Conservation (phyloP, 1,140 invertebrate species). For the Ruditapes philippinarum region DNA sequence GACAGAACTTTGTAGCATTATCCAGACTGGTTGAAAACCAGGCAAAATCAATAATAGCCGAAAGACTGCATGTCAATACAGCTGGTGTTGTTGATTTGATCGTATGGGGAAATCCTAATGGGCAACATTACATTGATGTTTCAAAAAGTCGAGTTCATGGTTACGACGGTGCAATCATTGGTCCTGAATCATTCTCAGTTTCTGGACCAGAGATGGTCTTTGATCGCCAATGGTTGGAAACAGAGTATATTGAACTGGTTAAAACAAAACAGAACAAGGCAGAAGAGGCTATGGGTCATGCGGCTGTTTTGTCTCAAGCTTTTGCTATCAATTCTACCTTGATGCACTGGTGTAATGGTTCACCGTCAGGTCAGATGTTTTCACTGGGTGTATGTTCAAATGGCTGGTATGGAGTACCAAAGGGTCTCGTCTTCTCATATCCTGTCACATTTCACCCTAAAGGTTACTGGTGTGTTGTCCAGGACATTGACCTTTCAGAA, state of each 20-base stretch:
- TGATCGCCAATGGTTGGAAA: constrained; percentile 84
- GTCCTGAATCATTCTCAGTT: constrained; percentile 83
- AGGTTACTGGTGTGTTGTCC: constrained; percentile 83
- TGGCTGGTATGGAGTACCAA: constrained; percentile 85
- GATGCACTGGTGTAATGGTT: constrained; percentile 83
- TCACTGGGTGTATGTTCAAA: constrained; percentile 83
- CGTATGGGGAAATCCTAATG: constrained; percentile 85
- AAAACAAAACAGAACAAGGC: constrained; percentile 65
- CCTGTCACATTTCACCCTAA: constrained; percentile 83
- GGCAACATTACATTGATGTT: constrained; percentile 80
- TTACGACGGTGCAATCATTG: constrained; percentile 85
- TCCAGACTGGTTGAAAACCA: constrained; percentile 83
- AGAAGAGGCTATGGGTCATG: constrained; percentile 72
- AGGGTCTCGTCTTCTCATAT: constrained; percentile 83
- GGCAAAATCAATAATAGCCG: constrained; percentile 83
- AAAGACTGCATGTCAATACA: constrained; percentile 82
- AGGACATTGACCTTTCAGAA: constrained; percentile 81
- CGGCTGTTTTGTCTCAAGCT: constrained; percentile 71
- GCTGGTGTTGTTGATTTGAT: constrained; percentile 83
- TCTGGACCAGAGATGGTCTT: constrained; percentile 82
- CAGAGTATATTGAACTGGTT: constrained; percentile 80
- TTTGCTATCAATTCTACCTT: constrained; percentile 79
- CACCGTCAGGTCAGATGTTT: constrained; percentile 81
- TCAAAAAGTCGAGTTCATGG: constrained; percentile 79
- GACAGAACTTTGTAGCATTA: constrained; percentile 83